Percentiles rank a stretch among this genome's conserved stretches.
Evolutionary conservation across 2,113 vertebrate genomes (phyloP).

Genomic region (Charadrius vociferus): DNA sequence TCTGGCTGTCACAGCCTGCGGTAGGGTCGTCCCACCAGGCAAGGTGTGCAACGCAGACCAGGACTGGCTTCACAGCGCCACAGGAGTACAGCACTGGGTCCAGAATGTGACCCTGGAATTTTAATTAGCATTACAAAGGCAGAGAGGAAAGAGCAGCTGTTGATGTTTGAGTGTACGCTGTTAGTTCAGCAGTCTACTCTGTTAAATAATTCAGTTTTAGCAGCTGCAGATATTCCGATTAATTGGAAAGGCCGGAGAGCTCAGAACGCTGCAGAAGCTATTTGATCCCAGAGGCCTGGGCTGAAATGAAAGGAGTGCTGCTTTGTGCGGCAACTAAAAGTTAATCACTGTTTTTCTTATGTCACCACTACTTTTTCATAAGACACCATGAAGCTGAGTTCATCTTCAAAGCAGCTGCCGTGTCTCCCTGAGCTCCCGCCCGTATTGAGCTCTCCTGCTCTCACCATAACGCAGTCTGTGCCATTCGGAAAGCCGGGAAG

Average conservation of each 20-base stretch:
- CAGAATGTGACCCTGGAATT: background rate
- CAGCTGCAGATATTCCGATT: conserved; percentile 45
- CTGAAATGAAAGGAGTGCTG: background rate
- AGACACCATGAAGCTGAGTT: background rate
- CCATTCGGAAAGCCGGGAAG: background rate
- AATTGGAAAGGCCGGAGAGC: conserved; percentile 3
- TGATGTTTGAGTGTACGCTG: background rate
- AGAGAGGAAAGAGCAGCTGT: conserved; percentile 11
- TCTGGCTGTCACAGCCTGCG: background rate
- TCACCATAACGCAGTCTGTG: background rate
- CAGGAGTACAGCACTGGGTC: background rate
- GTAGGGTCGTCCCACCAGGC: background rate
- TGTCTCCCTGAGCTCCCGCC: background rate
- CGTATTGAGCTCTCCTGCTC: background rate
- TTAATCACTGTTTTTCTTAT: background rate
- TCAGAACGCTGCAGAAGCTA: conserved; percentile 5
- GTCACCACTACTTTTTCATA: background rate
- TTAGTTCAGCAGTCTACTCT: conserved; percentile 4
- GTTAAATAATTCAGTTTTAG: conserved; percentile 54
- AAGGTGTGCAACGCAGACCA: background rate
- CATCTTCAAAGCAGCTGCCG: background rate
- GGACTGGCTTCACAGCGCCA: background rate
- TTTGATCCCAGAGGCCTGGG: background rate
- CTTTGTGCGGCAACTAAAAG: background rate
- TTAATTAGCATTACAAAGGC: background rate